These are phyloP conservation scores for Cyrtonyx montezumae DNA, from an alignment of 2,113 vertebrate genomes.

Conservation along the genomic window DNA sequence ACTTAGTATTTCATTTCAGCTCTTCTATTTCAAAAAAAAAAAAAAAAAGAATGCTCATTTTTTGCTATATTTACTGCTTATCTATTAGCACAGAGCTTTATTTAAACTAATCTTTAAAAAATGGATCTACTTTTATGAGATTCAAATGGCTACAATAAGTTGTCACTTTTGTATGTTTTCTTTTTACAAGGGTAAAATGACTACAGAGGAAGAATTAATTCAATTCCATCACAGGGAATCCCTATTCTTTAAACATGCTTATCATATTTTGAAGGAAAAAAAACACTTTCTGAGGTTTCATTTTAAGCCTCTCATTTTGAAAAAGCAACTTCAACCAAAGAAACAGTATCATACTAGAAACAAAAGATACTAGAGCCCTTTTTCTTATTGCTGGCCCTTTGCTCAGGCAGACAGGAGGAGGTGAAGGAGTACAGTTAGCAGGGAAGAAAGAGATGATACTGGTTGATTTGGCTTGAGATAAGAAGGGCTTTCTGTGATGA, in stretches of 20 bases:
- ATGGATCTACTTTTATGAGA: neutral
- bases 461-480: neutral
- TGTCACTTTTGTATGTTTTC: neutral
- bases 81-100: neutral
- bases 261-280: neutral
- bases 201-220: neutral
- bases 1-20: neutral
- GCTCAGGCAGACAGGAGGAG: neutral
- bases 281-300: neutral
- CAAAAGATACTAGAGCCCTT: neutral
- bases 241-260: neutral
- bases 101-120: neutral
- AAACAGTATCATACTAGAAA: neutral
- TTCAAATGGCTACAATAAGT: neutral
- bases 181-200: neutral
- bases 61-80: neutral
- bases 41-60: neutral
- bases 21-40: neutral
- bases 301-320: neutral
- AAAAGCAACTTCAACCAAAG: neutral
- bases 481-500: neutral
- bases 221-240: neutral
- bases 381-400: neutral
- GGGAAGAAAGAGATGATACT: rapidly evolving
- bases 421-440: neutral